Percentiles rank a stretch among this genome's conserved stretches.
Conservation (phyloP, 2,797 vertebrate genomes). For the Myioborus melanocephalus region DNA sequence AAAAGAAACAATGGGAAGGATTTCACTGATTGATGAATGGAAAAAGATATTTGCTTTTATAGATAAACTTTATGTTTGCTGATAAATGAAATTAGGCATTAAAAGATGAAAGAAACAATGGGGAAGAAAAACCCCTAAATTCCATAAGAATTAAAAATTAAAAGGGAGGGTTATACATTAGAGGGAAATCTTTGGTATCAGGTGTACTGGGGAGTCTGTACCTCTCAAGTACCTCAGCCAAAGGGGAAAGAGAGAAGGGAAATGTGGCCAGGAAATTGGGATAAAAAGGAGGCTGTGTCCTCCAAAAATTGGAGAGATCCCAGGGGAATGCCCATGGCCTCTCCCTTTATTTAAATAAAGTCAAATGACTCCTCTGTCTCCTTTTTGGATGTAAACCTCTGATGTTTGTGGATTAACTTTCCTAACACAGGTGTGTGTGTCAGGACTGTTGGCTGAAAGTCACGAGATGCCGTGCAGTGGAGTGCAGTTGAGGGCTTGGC, state of each 20-base stretch:
- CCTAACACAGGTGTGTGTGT: not conserved
- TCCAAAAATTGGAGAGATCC: not conserved
- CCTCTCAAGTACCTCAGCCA: not conserved
- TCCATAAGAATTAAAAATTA: not conserved
- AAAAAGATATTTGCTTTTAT: too few species aligned
- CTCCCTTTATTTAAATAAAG: not conserved
- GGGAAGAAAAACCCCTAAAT: not conserved
- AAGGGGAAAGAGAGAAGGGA: not conserved
- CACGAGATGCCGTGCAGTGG: not conserved
- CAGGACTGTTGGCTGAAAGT: not conserved
- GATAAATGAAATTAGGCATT: too few species aligned
- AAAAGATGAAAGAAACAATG: not conserved
- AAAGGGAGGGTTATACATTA: not conserved
- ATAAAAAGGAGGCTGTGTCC: not conserved
- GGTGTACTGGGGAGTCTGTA: fast-evolving
- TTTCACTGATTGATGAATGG: too few species aligned
- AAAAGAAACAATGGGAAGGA: too few species aligned
- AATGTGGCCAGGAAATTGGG: not conserved
- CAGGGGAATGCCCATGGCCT: not conserved
- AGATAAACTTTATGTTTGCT: too few species aligned
- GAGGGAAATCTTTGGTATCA: not conserved
- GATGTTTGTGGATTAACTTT: not conserved
- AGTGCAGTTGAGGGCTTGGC: too few species aligned
- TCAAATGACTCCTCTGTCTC: too few species aligned
- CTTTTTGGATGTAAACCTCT: not conserved